Evolutionary conservation across 1,140 invertebrate genomes (phyloP).

Genomic region (Phymastichus coffea): DNA sequence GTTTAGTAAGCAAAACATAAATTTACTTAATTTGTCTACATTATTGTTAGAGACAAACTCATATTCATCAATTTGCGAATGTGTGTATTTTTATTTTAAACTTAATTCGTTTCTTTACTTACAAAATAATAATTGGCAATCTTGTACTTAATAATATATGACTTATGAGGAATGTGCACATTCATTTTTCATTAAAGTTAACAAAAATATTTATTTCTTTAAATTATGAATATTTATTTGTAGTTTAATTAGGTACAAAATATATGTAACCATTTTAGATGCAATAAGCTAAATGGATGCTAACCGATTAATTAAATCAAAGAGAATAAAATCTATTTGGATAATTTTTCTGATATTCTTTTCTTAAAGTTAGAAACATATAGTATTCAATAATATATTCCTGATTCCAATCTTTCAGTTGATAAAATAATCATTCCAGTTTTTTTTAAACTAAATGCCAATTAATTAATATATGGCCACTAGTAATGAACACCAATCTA

Average conservation of each 20-base stretch:
- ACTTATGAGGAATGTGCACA: conserved; percentile 53
- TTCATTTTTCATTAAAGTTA: conserved; percentile 33
- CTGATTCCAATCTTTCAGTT: too few relatives aligned
- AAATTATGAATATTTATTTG: neutral
- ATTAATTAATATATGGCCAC: neutral
- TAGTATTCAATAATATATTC: too few relatives aligned
- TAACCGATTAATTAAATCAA: too few relatives aligned
- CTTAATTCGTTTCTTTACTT: conserved; percentile 15
- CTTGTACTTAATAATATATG: conserved; percentile 50
- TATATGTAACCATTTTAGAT: too few relatives aligned
- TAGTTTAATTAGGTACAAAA: neutral
- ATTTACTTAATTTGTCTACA: conserved; percentile 47
- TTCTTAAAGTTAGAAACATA: too few relatives aligned
- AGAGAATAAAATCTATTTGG: neutral
- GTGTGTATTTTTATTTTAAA: conserved; percentile 18
- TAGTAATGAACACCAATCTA: conserved; percentile 12
- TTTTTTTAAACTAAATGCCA: too few relatives aligned
- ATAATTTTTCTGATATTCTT: conserved; percentile 8
- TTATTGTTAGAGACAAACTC: conserved; percentile 29
- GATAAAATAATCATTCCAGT: too few relatives aligned
- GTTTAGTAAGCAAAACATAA: conserved; percentile 56
- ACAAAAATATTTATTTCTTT: conserved; percentile 23
- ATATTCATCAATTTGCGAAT: conserved; percentile 3
- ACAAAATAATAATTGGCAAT: conserved; percentile 51
- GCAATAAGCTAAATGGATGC: too few relatives aligned